Conservation (phyloP, 1,140 invertebrate genomes). For the Drosophila obscura region DNA sequence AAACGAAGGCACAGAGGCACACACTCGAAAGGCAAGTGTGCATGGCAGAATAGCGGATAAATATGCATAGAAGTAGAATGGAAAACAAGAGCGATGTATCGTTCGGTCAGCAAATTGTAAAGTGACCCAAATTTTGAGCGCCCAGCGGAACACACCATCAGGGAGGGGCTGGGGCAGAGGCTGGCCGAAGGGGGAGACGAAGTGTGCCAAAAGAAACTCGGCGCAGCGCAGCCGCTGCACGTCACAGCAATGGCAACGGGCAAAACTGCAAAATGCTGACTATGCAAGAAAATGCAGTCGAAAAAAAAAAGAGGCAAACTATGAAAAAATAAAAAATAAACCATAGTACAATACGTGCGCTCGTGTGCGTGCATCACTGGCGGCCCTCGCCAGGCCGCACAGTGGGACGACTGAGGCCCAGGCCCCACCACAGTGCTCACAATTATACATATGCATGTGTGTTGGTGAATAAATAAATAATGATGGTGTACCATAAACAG, state of each 20-base stretch:
- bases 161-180: slow-evolving; percentile 9
- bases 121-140: slow-evolving; percentile 74
- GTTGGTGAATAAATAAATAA: slow-evolving; percentile 34
- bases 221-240: slow-evolving; percentile 57
- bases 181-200: slow-evolving; percentile 28
- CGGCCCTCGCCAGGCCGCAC: slow-evolving; percentile 9
- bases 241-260: slow-evolving; percentile 51
- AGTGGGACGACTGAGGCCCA: slow-evolving; percentile 33
- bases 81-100: slow-evolving; percentile 61
- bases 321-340: slow-evolving; percentile 24
- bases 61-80: slow-evolving; percentile 49
- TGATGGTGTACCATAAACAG: slow-evolving; percentile 24
- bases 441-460: slow-evolving; percentile 1
- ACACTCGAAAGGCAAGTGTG: slow-evolving; percentile 53
- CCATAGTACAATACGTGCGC: slow-evolving; percentile 52
- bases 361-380: slow-evolving; percentile 45
- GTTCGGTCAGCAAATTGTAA: slow-evolving; percentile 79
- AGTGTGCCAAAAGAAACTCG: slow-evolving; percentile 70
- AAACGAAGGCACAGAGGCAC: slow-evolving; percentile 19
- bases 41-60: slow-evolving; percentile 64
- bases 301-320: slow-evolving; percentile 45
- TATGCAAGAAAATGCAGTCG: slow-evolving; percentile 77
- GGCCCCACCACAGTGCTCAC: slow-evolving; percentile 21
- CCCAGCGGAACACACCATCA: slow-evolving; percentile 18
- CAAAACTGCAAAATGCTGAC: slow-evolving; percentile 71